A percentile compares a stretch with the other conserved stretches of the same genome.
Conservation (phyloP, 1,140 invertebrate genomes). For the Drosophila sproati region DNA sequence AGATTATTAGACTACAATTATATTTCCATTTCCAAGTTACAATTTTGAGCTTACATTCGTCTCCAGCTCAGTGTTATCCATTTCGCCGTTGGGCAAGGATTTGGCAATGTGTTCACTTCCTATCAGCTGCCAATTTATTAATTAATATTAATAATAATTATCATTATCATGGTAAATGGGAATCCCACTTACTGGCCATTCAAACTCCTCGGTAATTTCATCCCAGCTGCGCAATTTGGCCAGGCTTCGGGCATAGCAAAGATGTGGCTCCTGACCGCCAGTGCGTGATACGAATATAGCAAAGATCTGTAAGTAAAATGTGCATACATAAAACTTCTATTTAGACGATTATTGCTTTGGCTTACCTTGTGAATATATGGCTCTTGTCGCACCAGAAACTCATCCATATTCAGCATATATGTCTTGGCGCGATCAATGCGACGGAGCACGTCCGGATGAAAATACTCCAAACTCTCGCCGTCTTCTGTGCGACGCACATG, state of each 20-base stretch:
- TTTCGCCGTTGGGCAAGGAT: constrained; percentile 2
- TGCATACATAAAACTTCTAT: neutral
- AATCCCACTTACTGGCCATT: constrained; percentile 24
- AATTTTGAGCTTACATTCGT: constrained; percentile 17
- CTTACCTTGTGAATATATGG: constrained; percentile 40
- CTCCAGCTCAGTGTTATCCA: constrained; percentile 7
- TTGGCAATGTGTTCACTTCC: constrained; percentile 21
- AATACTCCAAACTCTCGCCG: constrained; percentile 27
- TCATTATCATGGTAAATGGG: neutral
- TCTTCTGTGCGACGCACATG: constrained; percentile 31
- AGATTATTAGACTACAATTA: neutral
- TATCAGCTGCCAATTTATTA: neutral
- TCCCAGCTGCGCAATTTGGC: constrained; percentile 31
- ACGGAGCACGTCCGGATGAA: constrained; percentile 19
- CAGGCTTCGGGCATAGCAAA: constrained; percentile 38
- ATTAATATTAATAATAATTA: neutral
- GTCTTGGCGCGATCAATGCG: constrained; percentile 21
- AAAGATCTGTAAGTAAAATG: constrained; percentile 24
- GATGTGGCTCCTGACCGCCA: neutral
- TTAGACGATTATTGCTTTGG: neutral
- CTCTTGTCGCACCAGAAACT: constrained; percentile 36
- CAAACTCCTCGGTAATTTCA: constrained; percentile 23
- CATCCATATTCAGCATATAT: constrained; percentile 37
- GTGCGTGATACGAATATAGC: constrained; percentile 17
- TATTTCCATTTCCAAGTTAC: no score